Percentiles rank a stretch among this genome's conserved stretches.
Evolutionary conservation across 2,113 vertebrate genomes (phyloP).

Genomic region (Callocephalon fimbriatum): DNA sequence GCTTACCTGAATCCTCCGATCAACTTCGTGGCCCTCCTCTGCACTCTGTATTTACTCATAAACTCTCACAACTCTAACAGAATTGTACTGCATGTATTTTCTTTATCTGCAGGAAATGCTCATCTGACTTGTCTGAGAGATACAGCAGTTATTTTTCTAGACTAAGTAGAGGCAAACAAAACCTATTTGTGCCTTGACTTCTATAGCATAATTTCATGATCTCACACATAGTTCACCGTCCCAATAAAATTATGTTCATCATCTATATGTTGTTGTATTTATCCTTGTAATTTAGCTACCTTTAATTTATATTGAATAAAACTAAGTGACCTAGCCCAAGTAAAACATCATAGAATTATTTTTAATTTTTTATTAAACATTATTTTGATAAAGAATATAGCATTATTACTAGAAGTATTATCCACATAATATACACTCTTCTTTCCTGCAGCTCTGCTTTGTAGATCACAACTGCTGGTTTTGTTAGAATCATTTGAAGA

Average conservation of each 20-base stretch:
- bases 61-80: background rate
- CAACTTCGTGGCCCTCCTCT: background rate
- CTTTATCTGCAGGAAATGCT: background rate
- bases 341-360: background rate
- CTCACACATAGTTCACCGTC: background rate
- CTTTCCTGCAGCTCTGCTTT: background rate
- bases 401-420: background rate
- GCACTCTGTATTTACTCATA: background rate
- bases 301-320: background rate
- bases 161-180: background rate
- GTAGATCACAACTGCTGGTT: background rate
- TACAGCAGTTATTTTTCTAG: background rate
- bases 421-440: background rate
- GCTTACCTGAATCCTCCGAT: background rate
- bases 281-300: background rate
- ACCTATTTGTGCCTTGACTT: background rate
- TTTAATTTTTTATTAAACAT: background rate
- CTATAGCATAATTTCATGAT: background rate
- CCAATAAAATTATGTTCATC: fast-evolving
- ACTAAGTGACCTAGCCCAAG: background rate
- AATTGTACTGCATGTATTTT: background rate
- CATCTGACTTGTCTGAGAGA: background rate
- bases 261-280: background rate
- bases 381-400: background rate
- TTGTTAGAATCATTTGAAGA: background rate